Evolutionary conservation across 2,113 vertebrate species (phyloP), one percentile per base, ranked within the genome.

Genomic region (Piaya cayana): DNA sequence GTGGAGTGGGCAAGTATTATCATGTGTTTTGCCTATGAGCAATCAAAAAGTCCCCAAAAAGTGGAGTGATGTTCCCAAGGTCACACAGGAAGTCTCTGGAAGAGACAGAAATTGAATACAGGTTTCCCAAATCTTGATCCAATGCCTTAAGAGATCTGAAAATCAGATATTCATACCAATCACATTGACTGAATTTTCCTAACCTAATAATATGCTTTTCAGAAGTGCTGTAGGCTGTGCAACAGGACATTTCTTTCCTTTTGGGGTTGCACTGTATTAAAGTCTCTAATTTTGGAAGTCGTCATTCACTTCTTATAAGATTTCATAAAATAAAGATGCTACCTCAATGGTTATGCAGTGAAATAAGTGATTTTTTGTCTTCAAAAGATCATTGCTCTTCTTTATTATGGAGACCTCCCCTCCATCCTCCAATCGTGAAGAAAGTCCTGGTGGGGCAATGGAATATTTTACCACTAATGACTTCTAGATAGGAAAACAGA

Each of bases 81-180:
- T 82, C 47, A 29, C 50, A 42, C 21, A 55, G 79, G 34, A 96
- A 93, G 52, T 50, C 77, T 88, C 70, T 86, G 59, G 34, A 65
- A 64, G 43, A 75, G 58, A 80, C 11, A 81, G 27, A 88, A 93
- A 65, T 78, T 92, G 56, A 75, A 59, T 71, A 14, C 67, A 81
- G 23, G 25, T 78, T 90, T 92, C 15, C 32, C 37, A 62, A 88
- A 55, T 74, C 7, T 34, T 64, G 27, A 83, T 88, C 26, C 76
- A 81, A 43, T 42, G 60, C 52, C 42, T 90, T 45, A 80, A 86
- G 56, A 88, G 56, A 88, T 86, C 25, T 88, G 86, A 94, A 95
- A 75, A 65, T 50, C 50, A 72, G 56, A 64, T 88, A 83, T 39
- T 91, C 34, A 29, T 70, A 83, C 26, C 75, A 70, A 80, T 92